Conservation (phyloP, 2,113 vertebrate species). For the Rhipidura dahli region DNA sequence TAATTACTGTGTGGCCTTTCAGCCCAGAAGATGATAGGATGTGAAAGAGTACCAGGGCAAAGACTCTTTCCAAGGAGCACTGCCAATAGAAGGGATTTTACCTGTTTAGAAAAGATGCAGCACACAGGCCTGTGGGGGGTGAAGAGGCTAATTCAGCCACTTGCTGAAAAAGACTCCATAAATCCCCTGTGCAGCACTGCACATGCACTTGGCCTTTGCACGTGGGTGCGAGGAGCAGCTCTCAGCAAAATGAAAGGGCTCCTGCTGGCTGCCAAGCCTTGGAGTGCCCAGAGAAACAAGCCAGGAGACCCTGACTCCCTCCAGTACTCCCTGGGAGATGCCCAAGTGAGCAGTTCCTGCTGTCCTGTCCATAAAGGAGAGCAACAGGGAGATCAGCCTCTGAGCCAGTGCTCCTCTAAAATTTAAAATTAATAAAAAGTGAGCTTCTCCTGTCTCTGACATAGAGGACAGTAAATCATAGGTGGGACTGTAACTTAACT, state of each 20-base stretch:
- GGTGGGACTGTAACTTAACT: accelerated
- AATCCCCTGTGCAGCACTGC: not conserved
- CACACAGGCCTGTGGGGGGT: not conserved
- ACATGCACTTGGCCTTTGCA: not conserved
- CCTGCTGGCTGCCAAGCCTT: accelerated
- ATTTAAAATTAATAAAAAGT: not conserved
- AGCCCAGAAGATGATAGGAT: not conserved
- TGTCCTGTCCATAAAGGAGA: not conserved
- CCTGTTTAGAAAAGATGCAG: not conserved
- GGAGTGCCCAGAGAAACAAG: not conserved
- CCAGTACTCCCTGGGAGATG: accelerated
- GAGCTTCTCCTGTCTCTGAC: not conserved
- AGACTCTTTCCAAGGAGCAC: not conserved
- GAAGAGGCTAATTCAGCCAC: not conserved
- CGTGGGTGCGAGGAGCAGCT: accelerated
- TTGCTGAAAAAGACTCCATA: not conserved
- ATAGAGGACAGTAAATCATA: not conserved
- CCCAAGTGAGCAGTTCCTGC: not conserved
- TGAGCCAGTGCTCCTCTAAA: not conserved
- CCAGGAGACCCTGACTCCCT: accelerated
- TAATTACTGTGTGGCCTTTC: not conserved
- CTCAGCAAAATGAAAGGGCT: not conserved
- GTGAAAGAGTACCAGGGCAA: not conserved
- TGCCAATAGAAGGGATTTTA: not conserved
- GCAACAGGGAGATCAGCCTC: not conserved